Conservation (phyloP, 2,797 vertebrate genomes). For the Fundulus diaphanus region DNA sequence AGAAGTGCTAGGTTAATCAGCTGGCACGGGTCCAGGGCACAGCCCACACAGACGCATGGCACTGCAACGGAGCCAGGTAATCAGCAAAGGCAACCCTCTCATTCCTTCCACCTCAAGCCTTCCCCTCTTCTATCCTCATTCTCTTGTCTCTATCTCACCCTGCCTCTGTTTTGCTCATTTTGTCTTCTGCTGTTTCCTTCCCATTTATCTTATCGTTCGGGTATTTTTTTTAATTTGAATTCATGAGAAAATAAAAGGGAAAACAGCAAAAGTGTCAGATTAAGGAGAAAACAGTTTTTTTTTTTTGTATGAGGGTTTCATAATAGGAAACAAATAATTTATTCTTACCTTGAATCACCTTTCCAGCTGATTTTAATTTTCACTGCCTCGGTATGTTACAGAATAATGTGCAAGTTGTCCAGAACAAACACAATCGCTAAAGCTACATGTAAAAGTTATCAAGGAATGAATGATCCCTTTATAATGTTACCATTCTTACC, state of each 20-base stretch:
- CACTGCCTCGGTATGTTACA: not conserved
- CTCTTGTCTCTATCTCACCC: constrained; percentile 26
- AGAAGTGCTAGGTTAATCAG: constrained; percentile 86
- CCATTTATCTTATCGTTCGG: not conserved
- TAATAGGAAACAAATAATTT: not conserved
- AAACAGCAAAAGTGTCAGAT: not conserved
- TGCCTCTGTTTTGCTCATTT: constrained; percentile 20
- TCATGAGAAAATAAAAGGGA: not conserved
- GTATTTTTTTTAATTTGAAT: not conserved
- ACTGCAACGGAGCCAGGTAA: constrained; percentile 88
- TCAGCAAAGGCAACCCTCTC: constrained; percentile 86
- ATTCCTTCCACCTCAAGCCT: constrained; percentile 68
- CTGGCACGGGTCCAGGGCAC: constrained; percentile 89
- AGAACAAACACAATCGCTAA: not conserved
- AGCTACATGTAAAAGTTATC: not conserved
- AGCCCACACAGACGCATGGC: constrained; percentile 89
- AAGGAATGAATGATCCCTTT: not conserved
- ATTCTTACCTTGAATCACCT: not conserved
- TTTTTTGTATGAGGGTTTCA: not conserved
- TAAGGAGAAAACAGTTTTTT: not conserved
- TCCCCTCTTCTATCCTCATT: constrained; percentile 34
- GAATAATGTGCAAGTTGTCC: not conserved
- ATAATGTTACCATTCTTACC: not conserved
- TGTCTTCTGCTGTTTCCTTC: constrained; percentile 12
- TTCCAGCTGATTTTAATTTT: not conserved